These are phyloP conservation scores for Philaenus spumarius DNA, from an alignment of 1,140 invertebrate species.

Conservation along the genomic window DNA sequence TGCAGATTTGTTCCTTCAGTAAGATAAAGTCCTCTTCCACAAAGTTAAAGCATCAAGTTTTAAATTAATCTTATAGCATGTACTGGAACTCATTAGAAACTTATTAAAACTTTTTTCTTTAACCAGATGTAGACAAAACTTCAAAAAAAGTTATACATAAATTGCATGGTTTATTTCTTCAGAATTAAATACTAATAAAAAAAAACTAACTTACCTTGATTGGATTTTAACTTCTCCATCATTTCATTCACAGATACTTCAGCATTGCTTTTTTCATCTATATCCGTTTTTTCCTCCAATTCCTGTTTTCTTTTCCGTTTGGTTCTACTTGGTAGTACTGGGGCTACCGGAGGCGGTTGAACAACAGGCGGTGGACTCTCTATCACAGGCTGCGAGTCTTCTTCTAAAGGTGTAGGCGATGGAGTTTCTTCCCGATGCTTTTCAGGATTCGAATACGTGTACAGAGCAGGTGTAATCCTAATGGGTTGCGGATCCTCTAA, in stretches of 20 bases:
- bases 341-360: neutral
- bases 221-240: neutral
- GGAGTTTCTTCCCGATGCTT: slow-evolving; percentile 50
- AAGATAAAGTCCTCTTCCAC: no score
- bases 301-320: slow-evolving; percentile 43
- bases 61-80: no score
- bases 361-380: slow-evolving; percentile 7
- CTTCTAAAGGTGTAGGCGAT: slow-evolving; percentile 41
- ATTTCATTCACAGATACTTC: slow-evolving; percentile 29
- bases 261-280: slow-evolving; percentile 34
- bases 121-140: no score
- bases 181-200: neutral
- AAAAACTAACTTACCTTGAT: neutral
- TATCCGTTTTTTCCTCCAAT: slow-evolving; percentile 42
- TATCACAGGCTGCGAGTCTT: slow-evolving; percentile 31
- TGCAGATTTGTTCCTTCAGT: no score
- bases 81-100: no score
- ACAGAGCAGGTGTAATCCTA: slow-evolving; percentile 60
- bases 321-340: slow-evolving; percentile 31
- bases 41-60: no score
- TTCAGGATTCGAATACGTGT: slow-evolving; percentile 69
- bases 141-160: no score
- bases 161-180: neutral
- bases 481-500: slow-evolving; percentile 60
- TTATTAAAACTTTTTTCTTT: no score